phyloP scores from a whole-genome alignment of 2,113 vertebrate species.

The Trogon melanurus region DNA sequence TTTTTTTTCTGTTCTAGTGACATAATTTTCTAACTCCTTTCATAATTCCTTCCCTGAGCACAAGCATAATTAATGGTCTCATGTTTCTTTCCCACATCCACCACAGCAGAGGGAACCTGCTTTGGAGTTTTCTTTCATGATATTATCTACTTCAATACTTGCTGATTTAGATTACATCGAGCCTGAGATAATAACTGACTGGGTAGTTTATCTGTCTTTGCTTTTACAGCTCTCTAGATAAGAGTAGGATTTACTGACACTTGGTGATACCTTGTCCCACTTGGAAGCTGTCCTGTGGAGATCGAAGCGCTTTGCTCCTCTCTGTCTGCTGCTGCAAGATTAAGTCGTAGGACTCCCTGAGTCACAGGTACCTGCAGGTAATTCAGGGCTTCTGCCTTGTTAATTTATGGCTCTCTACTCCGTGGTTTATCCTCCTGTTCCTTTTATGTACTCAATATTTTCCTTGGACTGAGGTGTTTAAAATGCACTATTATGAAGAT shows the following conservation, averaged over 20 bases:
- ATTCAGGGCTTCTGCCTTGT: background rate
- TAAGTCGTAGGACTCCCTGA: background rate
- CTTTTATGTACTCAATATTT: background rate
- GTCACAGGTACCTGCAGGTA: background rate
- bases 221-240: background rate
- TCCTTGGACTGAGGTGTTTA: background rate
- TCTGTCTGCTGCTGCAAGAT: background rate
- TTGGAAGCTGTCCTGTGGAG: background rate
- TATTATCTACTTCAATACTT: background rate
- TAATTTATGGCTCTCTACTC: background rate
- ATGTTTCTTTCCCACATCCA: background rate
- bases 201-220: background rate
- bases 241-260: background rate
- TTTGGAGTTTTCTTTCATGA: slow-evolving; percentile 9
- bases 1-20: background rate
- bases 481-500: background rate
- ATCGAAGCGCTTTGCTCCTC: background rate
- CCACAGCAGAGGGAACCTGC: background rate
- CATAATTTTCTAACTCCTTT: background rate
- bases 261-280: background rate
- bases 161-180: background rate
- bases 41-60: background rate
- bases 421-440: background rate
- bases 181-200: background rate
- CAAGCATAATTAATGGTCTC: background rate